Percentiles rank a stretch among this genome's conserved stretches.
These are phyloP conservation scores for Lordiphosa stackelbergi DNA, from an alignment of 1,140 invertebrate species.

Conservation along the genomic window DNA sequence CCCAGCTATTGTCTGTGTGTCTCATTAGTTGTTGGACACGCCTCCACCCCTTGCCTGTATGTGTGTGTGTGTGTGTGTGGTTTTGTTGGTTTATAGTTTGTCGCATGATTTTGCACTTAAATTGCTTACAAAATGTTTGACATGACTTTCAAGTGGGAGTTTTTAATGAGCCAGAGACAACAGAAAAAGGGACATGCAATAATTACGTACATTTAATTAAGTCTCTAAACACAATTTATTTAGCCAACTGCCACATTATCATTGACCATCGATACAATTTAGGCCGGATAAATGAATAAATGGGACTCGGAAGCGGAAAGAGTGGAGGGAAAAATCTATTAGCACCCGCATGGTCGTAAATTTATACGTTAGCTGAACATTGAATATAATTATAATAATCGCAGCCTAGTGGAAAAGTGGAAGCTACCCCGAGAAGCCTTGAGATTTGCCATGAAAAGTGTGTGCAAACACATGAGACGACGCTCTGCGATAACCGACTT, in stretches of 20 bases:
- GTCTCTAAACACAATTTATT: constrained; percentile 42
- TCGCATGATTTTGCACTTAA: constrained; percentile 74
- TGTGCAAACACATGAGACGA: constrained; percentile 23
- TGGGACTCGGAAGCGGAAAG: constrained; percentile 44
- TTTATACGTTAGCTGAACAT: constrained; percentile 72
- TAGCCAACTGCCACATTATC: constrained; percentile 39
- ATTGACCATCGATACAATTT: constrained; percentile 72
- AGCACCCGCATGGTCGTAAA: constrained; percentile 72
- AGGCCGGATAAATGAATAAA: constrained; percentile 43
- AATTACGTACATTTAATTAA: constrained; percentile 57
- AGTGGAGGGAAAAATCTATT: constrained; percentile 68
- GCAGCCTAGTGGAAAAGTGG: no score
- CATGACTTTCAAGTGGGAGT: constrained; percentile 65
- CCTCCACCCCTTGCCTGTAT: constrained; percentile 12
- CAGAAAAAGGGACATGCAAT: background rate
- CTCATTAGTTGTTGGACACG: constrained; percentile 66
- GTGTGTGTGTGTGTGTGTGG: constrained; percentile 1
- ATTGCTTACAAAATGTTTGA: constrained; percentile 69
- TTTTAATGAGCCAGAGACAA: constrained; percentile 47
- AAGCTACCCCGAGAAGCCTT: constrained; percentile 27
- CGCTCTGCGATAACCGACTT: constrained; percentile 35
- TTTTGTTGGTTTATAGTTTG: constrained; percentile 69
- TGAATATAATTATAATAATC: no score
- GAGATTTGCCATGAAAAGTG: constrained; percentile 49
- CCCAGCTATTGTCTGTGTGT: constrained; percentile 22